These are phyloP conservation scores for Daubentonia madagascariensis DNA, from an alignment of 2,113 vertebrate species.

Conservation along the genomic window DNA sequence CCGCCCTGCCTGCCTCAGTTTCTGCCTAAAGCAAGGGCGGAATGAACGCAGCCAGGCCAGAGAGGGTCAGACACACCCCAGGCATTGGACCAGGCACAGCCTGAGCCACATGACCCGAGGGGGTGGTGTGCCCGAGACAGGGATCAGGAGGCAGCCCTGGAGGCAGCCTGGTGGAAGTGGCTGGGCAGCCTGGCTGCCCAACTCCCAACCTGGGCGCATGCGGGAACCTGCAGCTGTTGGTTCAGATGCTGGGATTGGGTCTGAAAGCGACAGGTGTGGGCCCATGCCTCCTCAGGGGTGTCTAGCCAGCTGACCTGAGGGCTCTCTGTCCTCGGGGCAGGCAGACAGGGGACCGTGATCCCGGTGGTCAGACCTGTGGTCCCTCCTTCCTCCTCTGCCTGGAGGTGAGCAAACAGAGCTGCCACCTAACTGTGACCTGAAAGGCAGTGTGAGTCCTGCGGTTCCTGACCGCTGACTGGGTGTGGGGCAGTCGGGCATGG, in stretches of 20 bases:
- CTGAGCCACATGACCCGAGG: background rate
- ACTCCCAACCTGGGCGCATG: no score
- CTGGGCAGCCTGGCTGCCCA: background rate
- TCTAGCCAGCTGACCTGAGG: background rate
- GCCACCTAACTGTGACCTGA: background rate
- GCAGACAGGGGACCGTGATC: background rate
- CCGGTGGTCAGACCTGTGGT: no score
- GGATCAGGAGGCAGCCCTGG: background rate
- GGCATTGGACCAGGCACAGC: no score
- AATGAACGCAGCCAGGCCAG: background rate
- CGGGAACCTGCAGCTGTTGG: no score
- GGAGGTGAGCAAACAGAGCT: rapidly evolving
- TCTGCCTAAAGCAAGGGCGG: background rate
- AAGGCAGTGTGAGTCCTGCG: background rate
- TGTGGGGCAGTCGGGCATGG: background rate
- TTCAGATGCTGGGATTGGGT: background rate
- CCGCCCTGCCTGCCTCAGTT: background rate
- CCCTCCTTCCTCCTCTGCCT: background rate
- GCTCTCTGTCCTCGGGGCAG: background rate
- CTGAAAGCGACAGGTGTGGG: background rate
- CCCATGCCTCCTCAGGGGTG: background rate
- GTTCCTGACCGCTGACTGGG: background rate
- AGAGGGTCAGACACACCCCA: background rate
- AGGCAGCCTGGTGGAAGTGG: background rate
- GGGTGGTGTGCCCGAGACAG: background rate